Conservation (phyloP, 2,113 vertebrate genomes). For the Cathartes aura region DNA sequence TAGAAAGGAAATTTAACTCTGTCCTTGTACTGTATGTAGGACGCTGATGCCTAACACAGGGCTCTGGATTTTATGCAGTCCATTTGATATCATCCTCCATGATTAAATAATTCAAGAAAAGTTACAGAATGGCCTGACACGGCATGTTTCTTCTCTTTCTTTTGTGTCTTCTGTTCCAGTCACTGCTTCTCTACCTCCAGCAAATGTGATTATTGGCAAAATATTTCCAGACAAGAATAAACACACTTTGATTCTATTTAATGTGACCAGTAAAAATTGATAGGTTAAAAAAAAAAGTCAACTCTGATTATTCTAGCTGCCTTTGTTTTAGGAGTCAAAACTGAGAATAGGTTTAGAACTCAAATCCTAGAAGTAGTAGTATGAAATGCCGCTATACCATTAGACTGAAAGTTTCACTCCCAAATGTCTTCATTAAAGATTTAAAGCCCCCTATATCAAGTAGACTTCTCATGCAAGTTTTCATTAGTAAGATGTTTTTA, state of each 20-base stretch:
- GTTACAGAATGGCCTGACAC: not conserved
- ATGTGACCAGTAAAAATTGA: not conserved
- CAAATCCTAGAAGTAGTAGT: not conserved
- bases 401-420: not conserved
- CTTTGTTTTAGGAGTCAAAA: not conserved
- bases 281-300: not conserved
- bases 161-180: not conserved
- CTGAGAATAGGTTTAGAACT: not conserved
- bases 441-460: not conserved
- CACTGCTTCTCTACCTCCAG: not conserved
- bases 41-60: not conserved
- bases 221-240: not conserved
- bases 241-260: not conserved
- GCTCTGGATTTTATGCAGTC: not conserved
- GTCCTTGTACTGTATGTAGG: not conserved
- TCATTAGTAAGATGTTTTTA: not conserved
- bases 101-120: not conserved
- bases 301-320: not conserved
- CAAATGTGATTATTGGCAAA: not conserved
- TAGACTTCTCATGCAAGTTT: not conserved
- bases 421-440: not conserved
- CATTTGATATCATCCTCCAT: not conserved
- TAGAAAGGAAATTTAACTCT: not conserved
- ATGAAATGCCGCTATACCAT: fast-evolving
- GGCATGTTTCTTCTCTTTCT: not conserved